Evolutionary conservation across 1,140 invertebrate species (phyloP), one percentile per base, ranked within the genome.

Genomic region (Grapholita molesta): DNA sequence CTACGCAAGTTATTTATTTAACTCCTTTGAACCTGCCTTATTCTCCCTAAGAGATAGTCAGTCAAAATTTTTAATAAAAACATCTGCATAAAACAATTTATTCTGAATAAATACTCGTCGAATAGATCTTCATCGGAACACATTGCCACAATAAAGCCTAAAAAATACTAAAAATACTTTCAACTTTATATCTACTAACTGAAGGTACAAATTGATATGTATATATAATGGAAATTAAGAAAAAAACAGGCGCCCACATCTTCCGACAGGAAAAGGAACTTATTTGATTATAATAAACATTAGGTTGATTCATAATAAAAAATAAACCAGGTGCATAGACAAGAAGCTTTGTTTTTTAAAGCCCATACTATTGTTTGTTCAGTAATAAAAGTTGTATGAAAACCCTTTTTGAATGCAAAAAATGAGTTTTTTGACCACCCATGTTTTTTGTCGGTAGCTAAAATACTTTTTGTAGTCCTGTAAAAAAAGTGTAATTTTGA

Each of bases 201-300:
- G 82, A 70, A 69, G n/a, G 78, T 75, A 64, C 18, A 76, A 28
- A 71, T 71, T 74, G 11, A 5, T 53, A 2, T 25, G 28, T 64
- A 15, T 25, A 30, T 70, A 9, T 65, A 24, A 21, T 52, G 9
- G 67, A 61, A 65, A 66, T 33, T 35, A 70, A 75, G 55, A 48
- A 89, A 88, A 90, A 85, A 72, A 33, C 53, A 72, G 79, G 85
- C 86, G 83, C 84, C 85, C 83, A 80, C 75, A 83, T 86, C 82
- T 88, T 88, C 86, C 88, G 79, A 78, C 82, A 84, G 88, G 88
- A 90, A 88, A 80, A 86, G 84, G 85, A 88, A 88, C 88, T 84
- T 88, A 88, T 88, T 88, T 90, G 88, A 90, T 90, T 90, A 88
- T 88, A 86, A 86, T 84, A 88, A 87, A 88, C 83, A 86, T 83